Evolutionary conservation across 2,888 invertebrate genomes (phyloP), one percentile per base, ranked within the genome.

Genomic region (Andrena bucephala): DNA sequence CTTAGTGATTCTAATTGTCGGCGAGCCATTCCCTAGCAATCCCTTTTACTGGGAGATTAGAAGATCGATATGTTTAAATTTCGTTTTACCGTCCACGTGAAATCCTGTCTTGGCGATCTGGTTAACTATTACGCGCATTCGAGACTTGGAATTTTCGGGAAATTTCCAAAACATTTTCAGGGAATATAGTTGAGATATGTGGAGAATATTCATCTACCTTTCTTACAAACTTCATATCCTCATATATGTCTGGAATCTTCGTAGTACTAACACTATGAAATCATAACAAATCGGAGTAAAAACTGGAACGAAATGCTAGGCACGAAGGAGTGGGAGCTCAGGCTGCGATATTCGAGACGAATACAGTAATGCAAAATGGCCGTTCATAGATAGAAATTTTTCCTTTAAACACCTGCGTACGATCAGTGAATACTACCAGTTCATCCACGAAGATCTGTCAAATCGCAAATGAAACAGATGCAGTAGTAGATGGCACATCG

Each of bases 1-100:
- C 89, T 92, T 92, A 92, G 92, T 92, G 93, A 93, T 94, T 93
- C 93, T 93, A 94, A 94, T 94, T 94, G 93, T 92, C 93, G 91
- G 68, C 74, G 80, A 79, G 79, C 83, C 67, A 63, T 84, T 83
- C 54, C 50, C 77, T 10, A 63, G 52, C 77, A 70, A 81, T 83
- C 63, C 62, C 63, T 65, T 85, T 78, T 78, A 52, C 71, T 50
- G 13, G 6, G n/a, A 66, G 54, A 77, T 84, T 78, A 76, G 75
- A 70, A 27, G 62, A 73, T 68, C 75, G 66, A 77, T 71, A 42
- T n/a, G 52, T 66, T 54, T 67, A 36, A 52, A 77, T 77, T 77
- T n/a, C 72, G 29, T 50, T 42, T 24, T 48, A 36, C 20, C 8
- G 29, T 60, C 27, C n/a, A 8, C 13, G 2, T 42, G 2, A 48